Evolutionary conservation across 2,888 invertebrate species (phyloP).

Genomic region (Aromia moschata): DNA sequence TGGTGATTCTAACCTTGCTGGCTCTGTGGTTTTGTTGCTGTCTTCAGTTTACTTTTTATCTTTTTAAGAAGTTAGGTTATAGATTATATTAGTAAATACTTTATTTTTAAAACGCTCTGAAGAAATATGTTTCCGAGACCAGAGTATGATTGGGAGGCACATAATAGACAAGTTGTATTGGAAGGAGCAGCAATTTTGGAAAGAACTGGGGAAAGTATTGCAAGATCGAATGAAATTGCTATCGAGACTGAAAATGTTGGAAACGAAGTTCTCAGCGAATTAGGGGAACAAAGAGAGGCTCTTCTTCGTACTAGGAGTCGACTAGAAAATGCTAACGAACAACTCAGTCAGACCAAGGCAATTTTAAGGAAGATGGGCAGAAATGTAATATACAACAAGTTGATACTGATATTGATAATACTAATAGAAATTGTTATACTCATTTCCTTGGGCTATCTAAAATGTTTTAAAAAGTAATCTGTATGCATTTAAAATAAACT

Average conservation of each 20-base stretch:
- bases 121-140: slow-evolving; percentile 2
- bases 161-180: slow-evolving; percentile 68
- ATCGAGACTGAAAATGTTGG: slow-evolving; percentile 84
- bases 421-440: slow-evolving; percentile 75
- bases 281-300: slow-evolving; percentile 80
- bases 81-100: too few species aligned
- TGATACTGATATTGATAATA: slow-evolving; percentile 78
- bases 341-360: slow-evolving; percentile 71
- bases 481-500: too few species aligned
- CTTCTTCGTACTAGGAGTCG: slow-evolving; percentile 73
- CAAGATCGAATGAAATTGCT: slow-evolving; percentile 74
- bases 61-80: too few species aligned
- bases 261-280: slow-evolving; percentile 77
- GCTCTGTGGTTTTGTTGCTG: too few species aligned
- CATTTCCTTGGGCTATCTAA: slow-evolving; percentile 70
- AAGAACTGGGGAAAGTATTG: slow-evolving; percentile 71
- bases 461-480: slow-evolving; percentile 63
- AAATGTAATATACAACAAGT: slow-evolving; percentile 78
- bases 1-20: too few species aligned
- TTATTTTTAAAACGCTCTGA: too few species aligned
- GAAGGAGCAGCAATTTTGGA: slow-evolving; percentile 68
- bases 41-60: too few species aligned
- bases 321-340: slow-evolving; percentile 76
- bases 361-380: slow-evolving; percentile 74
- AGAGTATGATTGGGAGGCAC: slow-evolving; percentile 64